Evolutionary conservation across 2,113 vertebrate species (phyloP), one percentile per base, ranked within the genome.

Genomic region (Gobiocypris rarus): DNA sequence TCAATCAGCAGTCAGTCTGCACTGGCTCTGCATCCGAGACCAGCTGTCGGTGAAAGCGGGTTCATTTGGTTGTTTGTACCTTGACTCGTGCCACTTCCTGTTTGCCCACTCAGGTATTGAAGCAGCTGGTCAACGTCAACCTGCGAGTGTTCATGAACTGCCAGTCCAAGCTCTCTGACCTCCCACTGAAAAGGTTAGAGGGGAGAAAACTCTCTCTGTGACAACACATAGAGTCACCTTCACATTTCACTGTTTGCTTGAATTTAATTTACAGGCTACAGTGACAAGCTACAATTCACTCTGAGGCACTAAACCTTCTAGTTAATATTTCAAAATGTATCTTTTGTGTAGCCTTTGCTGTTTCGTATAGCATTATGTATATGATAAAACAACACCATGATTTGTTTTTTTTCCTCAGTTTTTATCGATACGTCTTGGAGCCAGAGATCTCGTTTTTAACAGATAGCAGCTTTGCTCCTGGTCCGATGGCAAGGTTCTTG

Each of bases 131-230:
- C 81, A 98, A 99, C 70, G 94, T 99, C 93, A 97, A 99, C 91
- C 85, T 99, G 58, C 93, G 96, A 63, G 94, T 99, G 78, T 99
- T 99, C 92, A 99, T 99, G 98, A 99, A 99, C 91, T 99, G 98
- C 87, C 97, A 99, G 78, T 97, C 98, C 88, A 98, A 97, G 82
- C 96, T 99, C 91, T 99, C 98, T 2, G 98, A 99, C 75, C 96
- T 99, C 95, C 98, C 98, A 34, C 93, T 99, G 48, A 99, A 98
- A 93, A 99, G 98, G 98, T 99, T 93, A 96, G 83, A 52, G 48
- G 31, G 24, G 9, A 45, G 38, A 48, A n/a, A 45, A 45, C 38
- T 9, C 34, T 14, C 61, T 43, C 17, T 54, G 34, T 61, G 31
- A 19, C 22, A 52, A 3, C 9, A 45, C 19, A 19, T 8, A 77